Evolutionary conservation across 2,113 vertebrate species (phyloP).

Genomic region (Pyxicephalus adspersus): DNA sequence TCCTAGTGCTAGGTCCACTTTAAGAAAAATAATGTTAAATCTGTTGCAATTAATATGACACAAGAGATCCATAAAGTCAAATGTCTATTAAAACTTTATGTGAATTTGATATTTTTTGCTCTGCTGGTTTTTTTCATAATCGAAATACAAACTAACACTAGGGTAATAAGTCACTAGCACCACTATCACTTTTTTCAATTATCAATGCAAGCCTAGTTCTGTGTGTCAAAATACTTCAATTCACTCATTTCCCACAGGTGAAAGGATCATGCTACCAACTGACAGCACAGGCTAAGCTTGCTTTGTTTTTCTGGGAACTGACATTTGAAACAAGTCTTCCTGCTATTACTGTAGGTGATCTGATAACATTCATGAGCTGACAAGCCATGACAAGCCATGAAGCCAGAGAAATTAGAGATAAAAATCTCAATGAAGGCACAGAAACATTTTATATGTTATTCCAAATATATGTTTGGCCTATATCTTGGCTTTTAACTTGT

Average conservation of each 20-base stretch:
- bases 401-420: conserved; percentile 32
- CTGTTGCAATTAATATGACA: neutral
- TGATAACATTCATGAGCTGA: conserved; percentile 42
- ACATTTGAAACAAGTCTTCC: conserved; percentile 42
- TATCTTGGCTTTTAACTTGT: conserved; percentile 14
- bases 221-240: conserved; percentile 37
- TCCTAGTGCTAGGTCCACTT: too few relatives aligned
- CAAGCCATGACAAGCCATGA: conserved; percentile 30
- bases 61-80: neutral
- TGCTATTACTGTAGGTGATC: conserved; percentile 41
- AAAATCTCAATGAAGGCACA: conserved; percentile 1
- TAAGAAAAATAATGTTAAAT: too few relatives aligned
- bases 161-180: neutral
- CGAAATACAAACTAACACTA: too few relatives aligned
- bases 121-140: too few relatives aligned
- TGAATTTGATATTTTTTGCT: neutral
- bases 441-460: conserved; percentile 20
- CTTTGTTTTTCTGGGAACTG: conserved; percentile 34
- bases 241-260: conserved; percentile 35
- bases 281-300: conserved; percentile 13
- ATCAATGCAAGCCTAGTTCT: conserved; percentile 32
- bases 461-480: conserved; percentile 1
- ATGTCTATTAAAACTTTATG: neutral
- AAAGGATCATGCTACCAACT: conserved; percentile 22
- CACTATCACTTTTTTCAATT: conserved; percentile 2